Conservation (phyloP, 2,888 invertebrate species). For the Eucera pruinosa region DNA sequence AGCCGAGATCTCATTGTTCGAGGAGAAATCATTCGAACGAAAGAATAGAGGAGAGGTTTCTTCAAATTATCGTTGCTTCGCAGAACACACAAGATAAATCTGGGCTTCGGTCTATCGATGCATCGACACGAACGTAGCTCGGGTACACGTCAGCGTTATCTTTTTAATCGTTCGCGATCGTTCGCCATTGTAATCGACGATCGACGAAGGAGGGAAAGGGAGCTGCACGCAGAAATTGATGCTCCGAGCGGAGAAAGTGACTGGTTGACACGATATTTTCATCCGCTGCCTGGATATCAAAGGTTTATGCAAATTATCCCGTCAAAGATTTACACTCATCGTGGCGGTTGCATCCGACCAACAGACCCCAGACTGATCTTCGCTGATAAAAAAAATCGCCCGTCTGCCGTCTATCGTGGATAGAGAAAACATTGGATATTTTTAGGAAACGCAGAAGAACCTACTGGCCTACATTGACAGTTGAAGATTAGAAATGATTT, state of each 20-base stretch:
- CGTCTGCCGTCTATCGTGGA: no score
- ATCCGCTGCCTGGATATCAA: slow-evolving; percentile 41
- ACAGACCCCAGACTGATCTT: neutral
- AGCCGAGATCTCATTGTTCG: no score
- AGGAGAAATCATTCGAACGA: no score
- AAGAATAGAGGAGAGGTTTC: no score
- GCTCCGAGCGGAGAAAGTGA: slow-evolving; percentile 73
- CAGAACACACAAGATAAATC: slow-evolving; percentile 25
- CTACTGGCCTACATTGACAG: slow-evolving; percentile 4
- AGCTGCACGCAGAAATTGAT: slow-evolving; percentile 68
- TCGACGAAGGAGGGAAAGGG: neutral
- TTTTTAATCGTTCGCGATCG: slow-evolving; percentile 42
- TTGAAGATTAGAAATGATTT: neutral
- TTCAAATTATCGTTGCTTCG: slow-evolving; percentile 3
- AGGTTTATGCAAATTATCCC: slow-evolving; percentile 41
- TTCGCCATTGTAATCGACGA: slow-evolving; percentile 35
- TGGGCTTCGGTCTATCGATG: slow-evolving; percentile 24
- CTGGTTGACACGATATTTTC: slow-evolving; percentile 75
- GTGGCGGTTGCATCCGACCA: neutral
- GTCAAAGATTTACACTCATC: neutral
- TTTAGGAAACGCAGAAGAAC: no score
- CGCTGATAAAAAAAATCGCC: slow-evolving; percentile 2
- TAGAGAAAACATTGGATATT: no score
- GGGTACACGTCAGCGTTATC: slow-evolving; percentile 22
- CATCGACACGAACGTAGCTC: slow-evolving; percentile 35